Conservation (phyloP, 2,888 invertebrate species). For the Eilema sororculum region DNA sequence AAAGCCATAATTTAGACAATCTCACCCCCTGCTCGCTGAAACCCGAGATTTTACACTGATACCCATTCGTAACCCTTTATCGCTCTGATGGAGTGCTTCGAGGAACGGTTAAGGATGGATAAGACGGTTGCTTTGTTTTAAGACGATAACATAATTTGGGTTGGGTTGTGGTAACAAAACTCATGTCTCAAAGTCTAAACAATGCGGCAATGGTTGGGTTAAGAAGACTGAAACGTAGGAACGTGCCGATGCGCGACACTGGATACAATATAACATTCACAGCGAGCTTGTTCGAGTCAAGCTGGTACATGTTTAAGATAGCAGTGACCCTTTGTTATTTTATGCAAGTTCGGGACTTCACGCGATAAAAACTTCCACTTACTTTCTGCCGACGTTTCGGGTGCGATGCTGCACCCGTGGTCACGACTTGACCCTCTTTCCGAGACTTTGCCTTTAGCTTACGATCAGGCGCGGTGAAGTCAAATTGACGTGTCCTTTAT, state of each 20-base stretch:
- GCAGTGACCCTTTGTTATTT: no score
- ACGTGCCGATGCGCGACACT: no score
- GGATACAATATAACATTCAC: neutral
- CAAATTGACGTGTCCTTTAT: no score
- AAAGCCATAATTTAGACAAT: slow-evolving; percentile 77
- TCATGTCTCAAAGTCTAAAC: neutral
- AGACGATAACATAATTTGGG: neutral
- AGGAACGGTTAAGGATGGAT: slow-evolving; percentile 40
- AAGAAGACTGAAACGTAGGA: neutral
- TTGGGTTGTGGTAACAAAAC: neutral
- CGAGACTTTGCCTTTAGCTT: no score
- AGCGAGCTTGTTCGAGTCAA: no score
- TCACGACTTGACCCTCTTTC: no score
- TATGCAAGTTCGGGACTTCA: no score
- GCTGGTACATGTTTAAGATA: no score
- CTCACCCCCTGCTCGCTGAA: slow-evolving; percentile 71
- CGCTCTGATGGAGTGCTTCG: slow-evolving; percentile 47
- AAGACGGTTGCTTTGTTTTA: slow-evolving; percentile 25
- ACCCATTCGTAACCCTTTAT: slow-evolving; percentile 70
- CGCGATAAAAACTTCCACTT: no score
- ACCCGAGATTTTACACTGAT: slow-evolving; percentile 77
- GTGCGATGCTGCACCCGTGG: no score
- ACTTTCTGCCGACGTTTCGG: no score
- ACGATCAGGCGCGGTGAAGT: no score
- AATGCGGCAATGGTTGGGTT: neutral